A percentile compares a stretch with the other conserved stretches of the same genome.
Conservation (phyloP, 2,888 invertebrate genomes). For the Psylliodes chrysocephalus region DNA sequence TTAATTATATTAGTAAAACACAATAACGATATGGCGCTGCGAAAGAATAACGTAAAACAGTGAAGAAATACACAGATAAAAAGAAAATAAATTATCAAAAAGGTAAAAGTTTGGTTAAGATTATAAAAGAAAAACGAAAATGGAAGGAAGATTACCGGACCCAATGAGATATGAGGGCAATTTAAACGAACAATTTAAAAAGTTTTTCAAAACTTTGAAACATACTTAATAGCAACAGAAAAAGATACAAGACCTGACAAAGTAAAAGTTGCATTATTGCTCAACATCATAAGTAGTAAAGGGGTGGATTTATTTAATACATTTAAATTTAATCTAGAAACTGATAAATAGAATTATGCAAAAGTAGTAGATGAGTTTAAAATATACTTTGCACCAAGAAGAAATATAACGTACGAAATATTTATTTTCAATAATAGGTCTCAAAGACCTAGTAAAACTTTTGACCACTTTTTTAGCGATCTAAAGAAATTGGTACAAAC, state of each 20-base stretch:
- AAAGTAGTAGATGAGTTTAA: conserved; percentile 15
- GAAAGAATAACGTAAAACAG: no score
- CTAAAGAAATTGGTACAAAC: conserved; percentile 19
- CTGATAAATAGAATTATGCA: conserved; percentile 1
- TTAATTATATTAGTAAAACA: no score
- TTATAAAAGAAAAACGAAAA: no score
- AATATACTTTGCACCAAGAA: conserved; percentile 12
- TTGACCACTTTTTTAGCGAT: conserved; percentile 24
- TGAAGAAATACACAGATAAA: no score
- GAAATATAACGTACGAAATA: conserved; percentile 21
- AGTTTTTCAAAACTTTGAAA: neutral
- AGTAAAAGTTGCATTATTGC: conserved; percentile 18
- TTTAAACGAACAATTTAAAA: no score
- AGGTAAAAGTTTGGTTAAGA: no score
- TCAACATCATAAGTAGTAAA: conserved; percentile 12
- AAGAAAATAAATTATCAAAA: no score
- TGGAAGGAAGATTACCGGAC: no score
- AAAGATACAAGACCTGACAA: conserved; percentile 17
- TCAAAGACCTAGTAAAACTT: conserved; percentile 4
- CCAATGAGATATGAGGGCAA: no score
- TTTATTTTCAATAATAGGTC: conserved; percentile 18
- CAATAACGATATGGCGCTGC: no score
- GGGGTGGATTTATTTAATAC: conserved; percentile 20
- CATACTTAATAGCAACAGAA: neutral
- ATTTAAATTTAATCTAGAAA: conserved; percentile 12